Evolutionary conservation across 2,888 invertebrate genomes (phyloP), one percentile per base, ranked within the genome.

Genomic region (Flexamia atlantica): DNA sequence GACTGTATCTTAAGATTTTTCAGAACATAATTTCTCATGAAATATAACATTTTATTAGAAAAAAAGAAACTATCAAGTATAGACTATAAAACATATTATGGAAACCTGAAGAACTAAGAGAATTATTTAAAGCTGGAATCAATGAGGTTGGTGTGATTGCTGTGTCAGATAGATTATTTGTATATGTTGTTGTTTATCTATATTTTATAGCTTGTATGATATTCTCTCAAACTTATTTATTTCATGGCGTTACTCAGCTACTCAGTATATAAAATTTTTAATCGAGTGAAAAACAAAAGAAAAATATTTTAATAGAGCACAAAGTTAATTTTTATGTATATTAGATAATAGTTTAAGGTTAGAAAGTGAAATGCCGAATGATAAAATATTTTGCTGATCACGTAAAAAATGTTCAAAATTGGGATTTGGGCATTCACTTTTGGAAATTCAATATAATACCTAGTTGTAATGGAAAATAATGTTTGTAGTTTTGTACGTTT

Each of bases 371-470:
- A 64, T 64, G 64, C 64, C 64, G 30, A 30, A 64, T 28, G 17
- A 14, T 64, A 30, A 53, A 64, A 64, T 14, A 64, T 64, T 64
- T 64, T 64, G 30, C 64, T 64, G 30, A 5, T 30, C 64, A 64
- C 2, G 30, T n/a, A 28, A 2, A 70, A 40, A 70, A 70, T 70
- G 32, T 70, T 40, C 70, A 70, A 76, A 76, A 50, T 76, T 46
- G 74, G 74, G 74, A 76, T 76, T 46, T 28, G 74, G 74, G 74
- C 74, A 76, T 76, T 76, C 70, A 70, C 32, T 70, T 68, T 40
- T 70, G 70, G 70, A 70, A 70, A 70, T 32, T 32, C 40, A 40
- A 9, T 70, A 40, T 20, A 14, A 70, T 70, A 23, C 12, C 23
- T 60, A 64, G 25, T 64, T 64, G 64, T 64, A 30, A 28, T 64